Conservation (phyloP, 2,888 invertebrate species). For the Temnothorax ravouxi region DNA sequence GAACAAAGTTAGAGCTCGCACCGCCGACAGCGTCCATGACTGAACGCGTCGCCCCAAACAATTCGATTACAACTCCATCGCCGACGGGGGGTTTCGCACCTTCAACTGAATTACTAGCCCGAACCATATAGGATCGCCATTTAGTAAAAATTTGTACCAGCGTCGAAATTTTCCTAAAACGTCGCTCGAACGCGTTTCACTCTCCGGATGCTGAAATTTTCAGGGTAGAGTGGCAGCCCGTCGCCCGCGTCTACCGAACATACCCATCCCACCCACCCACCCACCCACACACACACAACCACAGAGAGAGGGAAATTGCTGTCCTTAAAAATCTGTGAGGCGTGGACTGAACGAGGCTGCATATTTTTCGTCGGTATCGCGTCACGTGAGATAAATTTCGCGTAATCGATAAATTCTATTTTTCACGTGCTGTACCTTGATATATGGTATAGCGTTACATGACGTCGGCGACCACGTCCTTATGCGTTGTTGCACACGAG, state of each 20-base stretch:
- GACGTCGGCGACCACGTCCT: conserved; percentile 58
- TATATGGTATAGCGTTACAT: conserved; percentile 63
- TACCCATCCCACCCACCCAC: not conserved
- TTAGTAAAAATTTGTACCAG: conserved; percentile 18
- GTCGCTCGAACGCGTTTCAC: not conserved
- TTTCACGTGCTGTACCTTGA: conserved; percentile 67
- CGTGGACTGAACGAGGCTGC: conserved; percentile 31
- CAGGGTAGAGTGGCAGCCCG: not conserved
- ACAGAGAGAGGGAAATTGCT: not conserved
- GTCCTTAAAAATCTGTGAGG: conserved; percentile 30
- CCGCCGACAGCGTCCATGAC: conserved; percentile 18
- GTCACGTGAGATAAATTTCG: conserved; percentile 67
- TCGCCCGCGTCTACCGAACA: not conserved
- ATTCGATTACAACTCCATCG: conserved; percentile 47
- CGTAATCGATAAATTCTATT: conserved; percentile 71
- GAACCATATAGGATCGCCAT: not conserved
- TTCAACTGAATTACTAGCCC: conserved; percentile 24
- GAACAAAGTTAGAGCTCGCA: conserved; percentile 18
- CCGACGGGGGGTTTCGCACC: conserved; percentile 23
- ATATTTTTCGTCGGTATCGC: conserved; percentile 50
- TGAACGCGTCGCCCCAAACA: conserved; percentile 30
- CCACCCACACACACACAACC: not conserved
- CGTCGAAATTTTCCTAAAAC: conserved; percentile 27
- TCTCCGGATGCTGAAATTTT: conserved; percentile 6
- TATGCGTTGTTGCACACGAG: conserved; percentile 57